Evolutionary conservation across 2,888 invertebrate species (phyloP).

Genomic region (Caenorhabditis plicata): DNA sequence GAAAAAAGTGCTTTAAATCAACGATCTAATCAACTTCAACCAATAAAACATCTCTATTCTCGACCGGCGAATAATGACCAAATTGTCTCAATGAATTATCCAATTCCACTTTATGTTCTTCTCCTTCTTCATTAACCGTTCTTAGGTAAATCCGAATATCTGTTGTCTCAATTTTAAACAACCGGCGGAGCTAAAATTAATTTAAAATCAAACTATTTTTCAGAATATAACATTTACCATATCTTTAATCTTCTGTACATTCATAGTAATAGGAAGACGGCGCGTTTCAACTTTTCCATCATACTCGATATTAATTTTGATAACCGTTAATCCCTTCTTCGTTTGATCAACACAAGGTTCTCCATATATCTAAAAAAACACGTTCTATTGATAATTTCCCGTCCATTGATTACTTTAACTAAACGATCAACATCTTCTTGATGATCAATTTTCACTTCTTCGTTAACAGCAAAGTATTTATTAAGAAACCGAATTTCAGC

Average conservation of each 20-base stretch:
- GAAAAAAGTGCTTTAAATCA: background rate
- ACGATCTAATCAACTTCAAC: conserved; percentile 27
- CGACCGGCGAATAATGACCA: conserved; percentile 39
- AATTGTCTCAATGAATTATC: conserved; percentile 39
- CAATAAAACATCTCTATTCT: conserved; percentile 33
- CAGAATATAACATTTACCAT: conserved; percentile 18
- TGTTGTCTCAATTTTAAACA: conserved; percentile 20
- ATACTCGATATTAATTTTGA: conserved; percentile 27
- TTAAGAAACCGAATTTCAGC: conserved; percentile 48
- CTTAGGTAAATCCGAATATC: conserved; percentile 21
- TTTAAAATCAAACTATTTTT: background rate
- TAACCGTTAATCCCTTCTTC: conserved; percentile 25
- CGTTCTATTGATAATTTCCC: background rate
- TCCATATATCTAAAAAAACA: conserved; percentile 21
- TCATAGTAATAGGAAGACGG: conserved; percentile 24
- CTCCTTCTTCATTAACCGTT: conserved; percentile 23
- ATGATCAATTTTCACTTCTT: conserved; percentile 14
- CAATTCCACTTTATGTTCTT: conserved; percentile 33
- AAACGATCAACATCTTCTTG: conserved; percentile 36
- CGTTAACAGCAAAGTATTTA: conserved; percentile 36
- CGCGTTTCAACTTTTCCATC: conserved; percentile 23
- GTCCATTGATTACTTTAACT: background rate
- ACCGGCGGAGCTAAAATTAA: conserved; percentile 27
- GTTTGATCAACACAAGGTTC: conserved; percentile 30
- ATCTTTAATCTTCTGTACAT: conserved; percentile 32